Evolutionary conservation across 2,797 vertebrate species (phyloP).

Genomic region (Acestrorhynchus altus): DNA sequence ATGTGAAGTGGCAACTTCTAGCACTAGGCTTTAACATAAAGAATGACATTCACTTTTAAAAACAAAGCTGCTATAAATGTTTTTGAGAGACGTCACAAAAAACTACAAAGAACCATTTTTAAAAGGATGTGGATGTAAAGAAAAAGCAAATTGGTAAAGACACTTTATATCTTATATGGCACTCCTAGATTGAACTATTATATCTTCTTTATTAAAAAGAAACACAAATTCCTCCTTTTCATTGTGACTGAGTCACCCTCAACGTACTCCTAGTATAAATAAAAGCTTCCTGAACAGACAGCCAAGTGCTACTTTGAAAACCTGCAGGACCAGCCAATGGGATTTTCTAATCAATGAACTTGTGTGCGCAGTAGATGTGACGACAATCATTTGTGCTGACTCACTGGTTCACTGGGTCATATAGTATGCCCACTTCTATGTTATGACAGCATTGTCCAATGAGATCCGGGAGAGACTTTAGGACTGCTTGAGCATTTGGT

Average conservation of each 20-base stretch:
- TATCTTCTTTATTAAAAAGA: too few species aligned
- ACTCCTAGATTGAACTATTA: too few species aligned
- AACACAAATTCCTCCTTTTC: not conserved
- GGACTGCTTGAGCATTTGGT: not conserved
- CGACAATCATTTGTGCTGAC: slow-evolving; percentile 17
- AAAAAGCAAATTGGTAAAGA: too few species aligned
- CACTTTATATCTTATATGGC: too few species aligned
- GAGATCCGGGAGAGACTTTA: not conserved
- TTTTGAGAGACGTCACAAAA: too few species aligned
- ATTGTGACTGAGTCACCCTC: too few species aligned
- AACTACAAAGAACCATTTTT: too few species aligned
- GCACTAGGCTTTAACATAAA: not conserved
- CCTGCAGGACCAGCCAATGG: not conserved
- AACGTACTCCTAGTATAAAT: too few species aligned
- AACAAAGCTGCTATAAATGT: too few species aligned
- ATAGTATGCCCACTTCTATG: not conserved
- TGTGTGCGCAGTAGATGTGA: slow-evolving; percentile 11
- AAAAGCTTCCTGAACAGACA: not conserved
- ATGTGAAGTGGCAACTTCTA: not conserved
- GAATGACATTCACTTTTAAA: too few species aligned
- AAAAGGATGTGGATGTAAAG: too few species aligned
- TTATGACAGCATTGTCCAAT: not conserved
- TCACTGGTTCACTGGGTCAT: not conserved
- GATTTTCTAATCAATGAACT: not conserved
- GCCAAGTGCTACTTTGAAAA: not conserved